These are phyloP conservation scores for Nemotelus pantherinus DNA, from an alignment of 2,888 invertebrate species.

Conservation along the genomic window DNA sequence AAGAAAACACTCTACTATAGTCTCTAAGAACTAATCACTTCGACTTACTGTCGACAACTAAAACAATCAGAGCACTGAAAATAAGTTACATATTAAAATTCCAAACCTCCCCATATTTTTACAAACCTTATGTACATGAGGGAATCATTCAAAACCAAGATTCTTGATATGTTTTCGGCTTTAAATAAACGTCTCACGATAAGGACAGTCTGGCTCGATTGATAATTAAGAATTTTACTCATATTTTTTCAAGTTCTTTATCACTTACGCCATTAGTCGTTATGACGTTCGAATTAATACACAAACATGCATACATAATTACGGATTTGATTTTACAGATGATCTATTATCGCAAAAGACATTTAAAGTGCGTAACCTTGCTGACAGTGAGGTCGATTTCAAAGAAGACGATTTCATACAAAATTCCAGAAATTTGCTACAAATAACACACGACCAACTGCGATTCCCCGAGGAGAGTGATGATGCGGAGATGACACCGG, in stretches of 20 bases:
- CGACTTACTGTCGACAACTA: too few species aligned
- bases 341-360: constrained; percentile 24
- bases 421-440: constrained; percentile 17
- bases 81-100: too few species aligned
- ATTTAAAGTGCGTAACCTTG: constrained; percentile 23
- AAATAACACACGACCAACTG: constrained; percentile 32
- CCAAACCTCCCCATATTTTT: too few species aligned
- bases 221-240: neutral
- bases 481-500: neutral
- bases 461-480: constrained; percentile 38
- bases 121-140: too few species aligned
- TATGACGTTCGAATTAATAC: neutral
- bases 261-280: neutral
- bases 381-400: constrained; percentile 9
- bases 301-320: neutral
- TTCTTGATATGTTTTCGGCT: too few species aligned
- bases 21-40: too few species aligned
- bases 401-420: constrained; percentile 7
- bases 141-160: too few species aligned
- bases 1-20: too few species aligned
- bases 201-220: too few species aligned
- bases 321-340: constrained; percentile 26
- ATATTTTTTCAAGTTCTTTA: constrained; percentile 19
- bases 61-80: too few species aligned
- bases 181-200: too few species aligned